phyloP scores from a whole-genome alignment of 2,888 invertebrate genomes.

The Gnatocerus cornutus region DNA sequence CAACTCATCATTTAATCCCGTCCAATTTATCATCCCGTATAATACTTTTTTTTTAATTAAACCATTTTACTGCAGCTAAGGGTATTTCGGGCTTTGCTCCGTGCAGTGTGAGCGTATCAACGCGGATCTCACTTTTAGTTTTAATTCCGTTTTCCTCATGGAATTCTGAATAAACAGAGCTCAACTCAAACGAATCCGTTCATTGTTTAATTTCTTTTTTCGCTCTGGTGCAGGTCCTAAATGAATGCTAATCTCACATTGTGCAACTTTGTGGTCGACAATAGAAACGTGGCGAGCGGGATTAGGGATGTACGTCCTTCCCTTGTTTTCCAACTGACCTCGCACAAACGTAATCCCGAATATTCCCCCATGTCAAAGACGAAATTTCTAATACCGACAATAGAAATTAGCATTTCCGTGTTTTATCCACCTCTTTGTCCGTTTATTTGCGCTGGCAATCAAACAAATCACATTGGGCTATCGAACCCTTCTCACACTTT shows the following conservation, averaged over 20 bases:
- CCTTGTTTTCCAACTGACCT: slow-evolving; percentile 43
- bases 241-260: slow-evolving; percentile 49
- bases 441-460: background rate
- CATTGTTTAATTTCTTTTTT: slow-evolving; percentile 47
- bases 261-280: slow-evolving; percentile 46
- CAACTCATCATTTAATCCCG: slow-evolving; percentile 16
- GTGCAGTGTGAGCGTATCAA: slow-evolving; percentile 6
- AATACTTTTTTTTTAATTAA: slow-evolving; percentile 37
- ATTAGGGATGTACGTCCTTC: slow-evolving; percentile 40
- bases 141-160: slow-evolving; percentile 22
- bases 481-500: slow-evolving; percentile 2
- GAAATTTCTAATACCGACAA: slow-evolving; percentile 7
- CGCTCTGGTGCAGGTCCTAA: slow-evolving; percentile 41
- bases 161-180: slow-evolving; percentile 33
- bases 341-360: slow-evolving; percentile 36
- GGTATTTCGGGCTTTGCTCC: background rate
- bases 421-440: background rate
- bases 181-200: slow-evolving; percentile 30
- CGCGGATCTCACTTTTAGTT: slow-evolving; percentile 16
- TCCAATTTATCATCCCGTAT: slow-evolving; percentile 29
- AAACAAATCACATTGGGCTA: background rate
- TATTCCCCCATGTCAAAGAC: slow-evolving; percentile 33
- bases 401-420: too few relatives aligned
- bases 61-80: slow-evolving; percentile 6
- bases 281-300: slow-evolving; percentile 42